A percentile compares a stretch with the other conserved stretches of the same genome.
These are phyloP conservation scores for Phoeniculus purpureus DNA, from an alignment of 2,797 vertebrate genomes.

Conservation along the genomic window DNA sequence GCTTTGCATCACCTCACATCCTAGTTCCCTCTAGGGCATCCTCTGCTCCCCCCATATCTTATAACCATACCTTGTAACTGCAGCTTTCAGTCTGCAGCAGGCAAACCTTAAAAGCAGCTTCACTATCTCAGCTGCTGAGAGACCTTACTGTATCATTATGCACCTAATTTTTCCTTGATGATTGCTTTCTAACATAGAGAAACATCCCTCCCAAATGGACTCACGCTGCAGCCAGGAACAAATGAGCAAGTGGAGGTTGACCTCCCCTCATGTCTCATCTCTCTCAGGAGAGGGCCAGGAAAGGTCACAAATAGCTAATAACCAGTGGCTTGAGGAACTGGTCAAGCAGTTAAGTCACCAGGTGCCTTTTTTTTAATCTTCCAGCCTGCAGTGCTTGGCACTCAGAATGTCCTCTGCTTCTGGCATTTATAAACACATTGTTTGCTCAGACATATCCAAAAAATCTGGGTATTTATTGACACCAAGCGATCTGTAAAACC, in stretches of 20 bases:
- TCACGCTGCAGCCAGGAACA: neutral
- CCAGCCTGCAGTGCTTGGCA: neutral
- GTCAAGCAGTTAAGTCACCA: fast-evolving
- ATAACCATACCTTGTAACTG: neutral
- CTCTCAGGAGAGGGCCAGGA: neutral
- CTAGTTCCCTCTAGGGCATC: neutral
- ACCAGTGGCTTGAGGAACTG: neutral
- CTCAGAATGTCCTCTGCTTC: neutral
- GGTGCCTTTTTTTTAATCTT: neutral
- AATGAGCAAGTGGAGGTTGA: fast-evolving
- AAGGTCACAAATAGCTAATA: constrained; percentile 13
- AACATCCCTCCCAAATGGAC: constrained; percentile 15
- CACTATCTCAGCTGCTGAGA: neutral
- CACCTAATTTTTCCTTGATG: constrained; percentile 22
- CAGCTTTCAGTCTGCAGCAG: neutral
- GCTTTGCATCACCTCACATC: neutral
- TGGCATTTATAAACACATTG: neutral
- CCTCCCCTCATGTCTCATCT: neutral
- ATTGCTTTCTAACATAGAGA: neutral
- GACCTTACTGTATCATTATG: neutral
- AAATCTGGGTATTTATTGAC: neutral
- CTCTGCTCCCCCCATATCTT: neutral
- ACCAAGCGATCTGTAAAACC: neutral
- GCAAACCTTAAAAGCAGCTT: neutral
- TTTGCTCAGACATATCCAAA: neutral